A percentile compares a stretch with the other conserved stretches of the same genome.
phyloP scores from a whole-genome alignment of 2,797 vertebrate genomes.

The Myotis daubentonii region DNA sequence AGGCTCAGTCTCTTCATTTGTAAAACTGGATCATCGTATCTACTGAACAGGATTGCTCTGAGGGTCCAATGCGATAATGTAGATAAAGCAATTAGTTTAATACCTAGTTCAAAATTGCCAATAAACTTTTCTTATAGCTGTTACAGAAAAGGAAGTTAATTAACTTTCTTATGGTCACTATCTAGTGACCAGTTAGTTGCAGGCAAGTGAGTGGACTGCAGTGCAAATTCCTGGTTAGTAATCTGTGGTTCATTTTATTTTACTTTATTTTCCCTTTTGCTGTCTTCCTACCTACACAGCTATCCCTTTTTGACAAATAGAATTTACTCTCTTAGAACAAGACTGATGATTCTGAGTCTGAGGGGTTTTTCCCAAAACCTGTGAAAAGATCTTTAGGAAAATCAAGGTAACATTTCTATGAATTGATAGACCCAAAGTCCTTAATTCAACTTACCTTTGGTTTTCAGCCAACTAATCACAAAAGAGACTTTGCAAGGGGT shows the following conservation, averaged over 20 bases:
- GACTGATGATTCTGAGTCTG: background rate
- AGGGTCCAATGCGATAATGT: background rate
- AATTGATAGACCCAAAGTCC: background rate
- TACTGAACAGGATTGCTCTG: background rate
- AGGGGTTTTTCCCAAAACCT: background rate
- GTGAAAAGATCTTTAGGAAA: constrained; percentile 3
- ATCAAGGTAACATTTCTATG: background rate
- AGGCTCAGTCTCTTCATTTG: background rate
- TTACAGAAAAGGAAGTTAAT: background rate
- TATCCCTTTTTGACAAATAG: background rate
- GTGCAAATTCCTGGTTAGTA: background rate
- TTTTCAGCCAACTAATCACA: background rate
- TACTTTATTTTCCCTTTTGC: background rate
- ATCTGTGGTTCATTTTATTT: background rate
- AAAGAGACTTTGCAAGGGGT: background rate
- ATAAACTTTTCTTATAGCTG: background rate
- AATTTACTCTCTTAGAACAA: background rate
- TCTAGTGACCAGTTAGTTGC: background rate
- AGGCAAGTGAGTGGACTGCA: background rate
- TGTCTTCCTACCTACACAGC: background rate
- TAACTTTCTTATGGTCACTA: background rate
- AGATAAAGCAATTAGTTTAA: background rate
- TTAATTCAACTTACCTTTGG: constrained; percentile 11
- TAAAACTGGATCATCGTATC: background rate
- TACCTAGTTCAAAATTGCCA: background rate